Evolutionary conservation across 2,797 vertebrate genomes (phyloP).

Genomic region (Cynodonichthys magdalenae): DNA sequence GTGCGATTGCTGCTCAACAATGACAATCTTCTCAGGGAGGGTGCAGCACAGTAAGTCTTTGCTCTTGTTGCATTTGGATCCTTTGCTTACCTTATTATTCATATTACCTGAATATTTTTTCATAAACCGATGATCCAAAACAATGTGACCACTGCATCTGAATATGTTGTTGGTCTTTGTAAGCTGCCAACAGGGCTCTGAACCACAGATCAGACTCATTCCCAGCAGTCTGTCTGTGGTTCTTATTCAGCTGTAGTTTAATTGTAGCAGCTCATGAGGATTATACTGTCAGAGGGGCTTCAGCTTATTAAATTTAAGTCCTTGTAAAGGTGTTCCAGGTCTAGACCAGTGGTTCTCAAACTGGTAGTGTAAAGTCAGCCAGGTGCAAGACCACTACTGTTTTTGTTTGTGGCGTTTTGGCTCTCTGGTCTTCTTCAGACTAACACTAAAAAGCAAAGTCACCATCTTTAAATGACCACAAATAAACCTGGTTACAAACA

Average conservation of each 20-base stretch:
- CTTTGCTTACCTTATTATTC: neutral
- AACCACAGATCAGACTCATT: neutral
- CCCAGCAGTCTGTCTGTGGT: neutral
- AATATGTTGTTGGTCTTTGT: neutral
- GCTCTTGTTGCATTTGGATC: neutral
- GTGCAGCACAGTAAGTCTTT: slow-evolving; percentile 92
- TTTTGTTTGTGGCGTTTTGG: neutral
- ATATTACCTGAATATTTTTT: neutral
- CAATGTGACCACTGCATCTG: neutral
- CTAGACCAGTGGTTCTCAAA: too few species aligned
- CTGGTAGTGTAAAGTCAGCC: too few species aligned
- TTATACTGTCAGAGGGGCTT: neutral
- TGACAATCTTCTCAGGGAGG: slow-evolving; percentile 98
- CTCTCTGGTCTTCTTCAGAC: neutral
- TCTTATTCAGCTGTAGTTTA: neutral
- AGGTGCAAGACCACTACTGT: too few species aligned
- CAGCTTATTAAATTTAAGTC: neutral
- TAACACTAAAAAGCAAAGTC: too few species aligned
- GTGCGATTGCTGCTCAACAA: slow-evolving; percentile 96
- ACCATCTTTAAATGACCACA: too few species aligned
- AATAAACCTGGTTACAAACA: too few species aligned
- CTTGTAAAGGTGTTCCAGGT: neutral
- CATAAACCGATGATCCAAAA: neutral
- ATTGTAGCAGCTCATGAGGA: neutral
- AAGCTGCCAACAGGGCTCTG: neutral